phyloP scores from a whole-genome alignment of 2,797 vertebrate species.

The Cynodonichthys magdalenae region DNA sequence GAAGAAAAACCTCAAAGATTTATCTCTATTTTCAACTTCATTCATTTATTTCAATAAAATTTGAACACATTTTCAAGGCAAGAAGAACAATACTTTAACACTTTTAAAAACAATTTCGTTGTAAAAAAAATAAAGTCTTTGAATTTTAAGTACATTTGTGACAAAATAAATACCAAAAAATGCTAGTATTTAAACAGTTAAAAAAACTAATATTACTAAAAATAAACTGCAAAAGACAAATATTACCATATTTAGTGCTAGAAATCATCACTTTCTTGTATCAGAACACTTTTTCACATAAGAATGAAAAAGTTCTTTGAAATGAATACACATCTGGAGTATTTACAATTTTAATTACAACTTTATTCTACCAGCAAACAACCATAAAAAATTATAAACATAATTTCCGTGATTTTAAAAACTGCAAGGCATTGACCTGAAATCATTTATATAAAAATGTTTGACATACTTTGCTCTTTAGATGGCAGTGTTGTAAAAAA shows the following conservation, averaged over 20 bases:
- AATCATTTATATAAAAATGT: background rate
- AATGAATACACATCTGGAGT: background rate
- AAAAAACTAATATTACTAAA: background rate
- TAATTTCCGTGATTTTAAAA: background rate
- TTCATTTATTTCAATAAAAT: background rate
- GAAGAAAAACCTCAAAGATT: background rate
- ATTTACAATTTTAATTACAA: slow-evolving; percentile 12
- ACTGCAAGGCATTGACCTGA: background rate
- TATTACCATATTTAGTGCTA: background rate
- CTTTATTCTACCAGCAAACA: slow-evolving; percentile 18
- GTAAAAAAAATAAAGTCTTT: background rate
- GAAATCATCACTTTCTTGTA: background rate
- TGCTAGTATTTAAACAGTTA: too few relatives aligned
- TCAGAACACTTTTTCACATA: background rate
- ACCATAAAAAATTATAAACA: background rate
- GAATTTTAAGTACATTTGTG: background rate
- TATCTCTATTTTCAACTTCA: background rate
- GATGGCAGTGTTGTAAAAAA: slow-evolving; percentile 13
- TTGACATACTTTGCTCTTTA: background rate
- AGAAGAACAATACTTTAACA: background rate
- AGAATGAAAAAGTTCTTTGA: background rate
- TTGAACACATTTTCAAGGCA: slow-evolving; percentile 1
- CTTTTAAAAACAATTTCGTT: background rate
- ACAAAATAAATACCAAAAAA: background rate
- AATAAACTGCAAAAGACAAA: too few relatives aligned